Percentiles rank a stretch among this genome's conserved stretches.
These are phyloP conservation scores for Gadus macrocephalus DNA, from an alignment of 2,113 vertebrate genomes.

Conservation along the genomic window DNA sequence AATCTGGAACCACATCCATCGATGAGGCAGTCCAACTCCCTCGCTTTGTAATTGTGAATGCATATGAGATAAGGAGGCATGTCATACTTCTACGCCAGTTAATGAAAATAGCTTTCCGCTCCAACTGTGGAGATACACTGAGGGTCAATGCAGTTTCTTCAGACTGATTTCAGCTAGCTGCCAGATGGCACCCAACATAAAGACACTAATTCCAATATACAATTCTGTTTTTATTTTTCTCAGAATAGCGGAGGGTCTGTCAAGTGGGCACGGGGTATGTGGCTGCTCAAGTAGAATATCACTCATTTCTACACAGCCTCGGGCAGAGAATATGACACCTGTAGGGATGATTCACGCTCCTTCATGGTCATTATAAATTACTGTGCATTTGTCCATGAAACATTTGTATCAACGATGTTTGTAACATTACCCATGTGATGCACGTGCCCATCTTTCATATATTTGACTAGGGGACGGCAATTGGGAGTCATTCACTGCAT, in stretches of 20 bases:
- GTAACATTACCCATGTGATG: too few relatives aligned
- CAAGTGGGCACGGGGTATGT: not conserved
- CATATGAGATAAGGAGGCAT: not conserved
- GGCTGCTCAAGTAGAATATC: conserved; percentile 19
- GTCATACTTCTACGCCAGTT: conserved; percentile 31
- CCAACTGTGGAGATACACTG: conserved; percentile 24
- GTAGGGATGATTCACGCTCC: conserved; percentile 24
- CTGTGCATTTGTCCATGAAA: too few relatives aligned
- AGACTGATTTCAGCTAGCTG: conserved; percentile 36
- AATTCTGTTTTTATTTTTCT: conserved; percentile 55
- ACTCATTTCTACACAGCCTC: not conserved
- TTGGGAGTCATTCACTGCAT: conserved; percentile 13
- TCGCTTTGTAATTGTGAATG: not conserved
- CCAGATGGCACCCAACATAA: conserved; percentile 66
- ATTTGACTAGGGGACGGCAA: conserved; percentile 18
- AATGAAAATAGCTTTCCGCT: conserved; percentile 27
- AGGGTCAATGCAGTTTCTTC: conserved; percentile 22
- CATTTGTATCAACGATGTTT: too few relatives aligned
- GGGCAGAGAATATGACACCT: too few relatives aligned
- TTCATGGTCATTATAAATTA: conserved; percentile 17
- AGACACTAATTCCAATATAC: conserved; percentile 48
- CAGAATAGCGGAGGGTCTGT: conserved; percentile 39
- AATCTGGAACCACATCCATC: too few relatives aligned
- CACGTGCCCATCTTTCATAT: too few relatives aligned
- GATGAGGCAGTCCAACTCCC: not conserved